These are phyloP conservation scores for Ricordea florida DNA, from an alignment of 92 coral and sea anemone genomes.

Conservation along the genomic window DNA sequence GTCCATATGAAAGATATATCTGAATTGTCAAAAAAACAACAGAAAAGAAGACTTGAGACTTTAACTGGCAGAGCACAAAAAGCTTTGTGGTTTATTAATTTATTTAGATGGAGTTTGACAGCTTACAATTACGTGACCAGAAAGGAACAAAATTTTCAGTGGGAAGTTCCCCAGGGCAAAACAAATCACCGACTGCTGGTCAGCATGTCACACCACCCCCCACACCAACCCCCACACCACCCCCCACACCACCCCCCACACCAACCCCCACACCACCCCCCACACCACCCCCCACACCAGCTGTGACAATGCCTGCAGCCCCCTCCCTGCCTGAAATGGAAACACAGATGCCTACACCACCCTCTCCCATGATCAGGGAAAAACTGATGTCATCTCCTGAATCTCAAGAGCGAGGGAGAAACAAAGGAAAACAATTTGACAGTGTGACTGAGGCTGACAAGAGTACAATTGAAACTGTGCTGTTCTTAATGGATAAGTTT, in stretches of 20 bases:
- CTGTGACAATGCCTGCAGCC: not conserved
- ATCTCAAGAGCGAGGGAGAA: conserved; percentile 3
- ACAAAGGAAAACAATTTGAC: too few relatives aligned
- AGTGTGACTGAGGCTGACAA: too few relatives aligned
- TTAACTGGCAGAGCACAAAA: conserved; percentile 9
- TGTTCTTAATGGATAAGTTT: too few relatives aligned
- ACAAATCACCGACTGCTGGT: too few relatives aligned
- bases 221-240: too few relatives aligned
- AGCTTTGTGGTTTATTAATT: conserved; percentile 29
- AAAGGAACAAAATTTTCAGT: not conserved
- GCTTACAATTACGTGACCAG: too few relatives aligned
- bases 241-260: too few relatives aligned
- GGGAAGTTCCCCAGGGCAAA: too few relatives aligned
- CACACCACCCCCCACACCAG: too few relatives aligned
- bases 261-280: not conserved
- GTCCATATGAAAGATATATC: conserved; percentile 7
- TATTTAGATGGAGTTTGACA: conserved; percentile 9
- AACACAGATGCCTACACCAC: not conserved
- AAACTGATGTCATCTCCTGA: not conserved
- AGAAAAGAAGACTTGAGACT: conserved; percentile 21
- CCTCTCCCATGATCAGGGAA: not conserved
- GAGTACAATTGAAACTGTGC: too few relatives aligned
- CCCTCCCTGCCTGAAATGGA: too few relatives aligned
- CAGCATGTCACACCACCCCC: too few relatives aligned
- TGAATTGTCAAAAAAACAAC: conserved; percentile 12